Percentiles rank a stretch among this genome's conserved stretches.
These are phyloP conservation scores for Pseudochaenichthys georgianus DNA, from an alignment of 2,797 vertebrate species.

Conservation along the genomic window DNA sequence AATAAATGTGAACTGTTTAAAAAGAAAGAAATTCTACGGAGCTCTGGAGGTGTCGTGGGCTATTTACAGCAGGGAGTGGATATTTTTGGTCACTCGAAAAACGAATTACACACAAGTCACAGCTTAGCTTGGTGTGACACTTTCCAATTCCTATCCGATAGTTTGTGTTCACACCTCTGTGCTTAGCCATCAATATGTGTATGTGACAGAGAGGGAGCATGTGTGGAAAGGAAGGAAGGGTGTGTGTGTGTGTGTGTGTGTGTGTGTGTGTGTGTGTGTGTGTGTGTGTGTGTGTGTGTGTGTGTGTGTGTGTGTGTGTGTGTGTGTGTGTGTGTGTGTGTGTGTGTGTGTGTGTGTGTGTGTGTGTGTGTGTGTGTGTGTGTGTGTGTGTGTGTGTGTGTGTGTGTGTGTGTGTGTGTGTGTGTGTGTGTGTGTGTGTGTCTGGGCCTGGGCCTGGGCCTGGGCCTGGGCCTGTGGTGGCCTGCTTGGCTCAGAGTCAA, in stretches of 20 bases:
- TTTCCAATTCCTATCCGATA: conserved; percentile 79
- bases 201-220: conserved; percentile 19
- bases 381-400: too few relatives aligned
- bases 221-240: conserved; percentile 30
- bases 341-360: too few relatives aligned
- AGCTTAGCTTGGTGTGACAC: conserved; percentile 81
- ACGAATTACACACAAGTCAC: conserved; percentile 80
- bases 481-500: conserved; percentile 65
- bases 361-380: too few relatives aligned
- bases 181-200: conserved; percentile 71
- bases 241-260: too few relatives aligned
- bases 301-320: too few relatives aligned
- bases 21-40: conserved; percentile 45
- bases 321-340: too few relatives aligned
- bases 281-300: too few relatives aligned
- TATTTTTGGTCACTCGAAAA: conserved; percentile 76
- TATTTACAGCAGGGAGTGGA: conserved; percentile 68
- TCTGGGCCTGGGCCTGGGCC: conserved; percentile 40
- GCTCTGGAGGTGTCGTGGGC: conserved; percentile 56
- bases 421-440: conserved; percentile 22
- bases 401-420: too few relatives aligned
- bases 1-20: conserved; percentile 54
- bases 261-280: too few relatives aligned
- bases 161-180: conserved; percentile 80
- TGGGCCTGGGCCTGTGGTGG: conserved; percentile 51